Base-by-base conservation (phyloP, 2,113 vertebrate genomes). In the Girardinichthys multiradiatus region DNA sequence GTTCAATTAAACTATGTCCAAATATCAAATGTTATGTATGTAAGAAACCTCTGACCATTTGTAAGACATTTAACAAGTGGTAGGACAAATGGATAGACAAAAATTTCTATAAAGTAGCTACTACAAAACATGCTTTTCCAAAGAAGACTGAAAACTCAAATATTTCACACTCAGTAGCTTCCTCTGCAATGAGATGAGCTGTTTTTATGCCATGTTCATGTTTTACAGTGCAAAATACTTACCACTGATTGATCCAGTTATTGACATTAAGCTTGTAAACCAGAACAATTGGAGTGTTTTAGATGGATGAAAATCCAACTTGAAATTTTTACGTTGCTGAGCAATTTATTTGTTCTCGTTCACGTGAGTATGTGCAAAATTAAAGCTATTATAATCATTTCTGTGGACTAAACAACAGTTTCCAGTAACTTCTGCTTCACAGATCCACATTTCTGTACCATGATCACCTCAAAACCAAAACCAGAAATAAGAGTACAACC, bases 71-170 rank as follows among this genome's bases (percentile, higher is more conserved):
- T 70, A 59, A 78, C 27, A 57, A 62, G 68, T 65, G 68, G 62
- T 39, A 70, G 69, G 68, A 68, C 76, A 82, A 62, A 77, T 66
- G 61, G 48, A 57, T 69, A 70, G 77, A 81, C 57, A 81, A 58
- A 72, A 51, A 45, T 19, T 45, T 5, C 72, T 88, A 86, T 35
- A 89, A 72, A 89, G 83, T 57, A 66, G 67, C 37, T 57, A 61
- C 81, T 89, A 87, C 33, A 89, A 87, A 88, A 91, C 91, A 88
- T 90, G 90, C 89, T 78, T 77, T 71, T 85, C 64, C 31, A 77
- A 76, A 82, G 79, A 74, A 82, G 30, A 71, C 74, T 79, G 39
- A 61, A 14, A 5, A 70, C 74, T 63, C 30, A 35, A 8, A 11
- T 64, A 80, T 48, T 45, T 77, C 74, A 81, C 77, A 79, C 35